These are phyloP conservation scores for Lasius platythorax DNA, from an alignment of 2,888 invertebrate species.

Conservation along the genomic window DNA sequence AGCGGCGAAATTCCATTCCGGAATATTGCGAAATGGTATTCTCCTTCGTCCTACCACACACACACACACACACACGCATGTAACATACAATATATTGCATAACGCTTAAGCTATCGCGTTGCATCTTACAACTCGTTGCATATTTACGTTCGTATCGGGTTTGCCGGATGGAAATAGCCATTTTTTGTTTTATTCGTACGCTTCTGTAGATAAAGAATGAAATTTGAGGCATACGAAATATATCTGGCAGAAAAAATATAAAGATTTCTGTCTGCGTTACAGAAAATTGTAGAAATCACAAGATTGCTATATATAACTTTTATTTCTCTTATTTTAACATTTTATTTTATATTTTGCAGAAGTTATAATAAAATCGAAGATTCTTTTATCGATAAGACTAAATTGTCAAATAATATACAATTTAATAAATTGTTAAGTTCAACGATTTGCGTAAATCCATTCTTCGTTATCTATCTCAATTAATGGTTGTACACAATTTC, in stretches of 20 bases:
- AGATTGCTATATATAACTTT: not conserved
- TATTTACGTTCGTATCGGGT: not conserved
- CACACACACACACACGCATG: no score
- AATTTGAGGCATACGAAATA: not conserved
- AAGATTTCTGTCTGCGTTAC: not conserved
- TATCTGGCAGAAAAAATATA: not conserved
- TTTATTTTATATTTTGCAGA: not conserved
- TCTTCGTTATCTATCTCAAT: not conserved
- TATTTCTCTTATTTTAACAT: not conserved
- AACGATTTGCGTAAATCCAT: not conserved
- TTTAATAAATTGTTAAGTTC: not conserved
- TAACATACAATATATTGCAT: slow-evolving; percentile 6
- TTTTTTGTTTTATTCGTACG: not conserved
- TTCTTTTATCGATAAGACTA: no score
- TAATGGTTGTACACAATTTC: not conserved
- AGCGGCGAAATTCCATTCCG: slow-evolving; percentile 38
- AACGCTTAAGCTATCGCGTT: not conserved
- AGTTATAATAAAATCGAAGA: not conserved
- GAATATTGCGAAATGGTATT: slow-evolving; percentile 43
- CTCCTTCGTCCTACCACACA: not conserved
- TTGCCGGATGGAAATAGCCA: not conserved
- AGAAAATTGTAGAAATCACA: not conserved
- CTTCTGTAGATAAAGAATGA: not conserved
- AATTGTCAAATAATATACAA: not conserved
- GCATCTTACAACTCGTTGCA: not conserved